Evolutionary conservation across 2,888 invertebrate genomes (phyloP), one percentile per base, ranked within the genome.

Genomic region (Tinea semifulvella): DNA sequence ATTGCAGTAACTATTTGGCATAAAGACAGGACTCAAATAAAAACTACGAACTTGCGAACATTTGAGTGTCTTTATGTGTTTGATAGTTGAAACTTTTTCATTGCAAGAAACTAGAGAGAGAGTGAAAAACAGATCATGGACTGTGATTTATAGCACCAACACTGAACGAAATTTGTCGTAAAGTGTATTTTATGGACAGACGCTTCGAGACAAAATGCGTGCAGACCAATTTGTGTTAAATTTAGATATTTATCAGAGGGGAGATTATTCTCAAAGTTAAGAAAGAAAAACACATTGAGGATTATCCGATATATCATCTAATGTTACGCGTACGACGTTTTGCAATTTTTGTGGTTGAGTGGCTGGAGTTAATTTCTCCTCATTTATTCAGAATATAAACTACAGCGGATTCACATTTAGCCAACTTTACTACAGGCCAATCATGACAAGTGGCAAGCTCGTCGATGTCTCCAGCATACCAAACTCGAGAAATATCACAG

Each of bases 141-240:
- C 25, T 27, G 48, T 64, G 68, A 71, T 73, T 70, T 72, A 73
- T 59, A 56, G 58, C 54, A 59, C 60, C 68, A 70, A 72, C 66
- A 67, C 69, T 68, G 65, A 60, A 72, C 64, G 56, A 60, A 68
- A 65, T 69, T 68, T 68, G 66, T 73, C 71, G 62, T 73, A 70
- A 73, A 70, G 49, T 54, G 50, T 50, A 49, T 48, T 68, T 71
- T 71, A 72, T 61, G 56, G 57, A 40, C 40, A 22, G 20, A 22
- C 22, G 40, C 40, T 19, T 17, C 40, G 40, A 40, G 40, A 40
- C 40, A 22, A 40, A 40, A 40, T 40, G 40, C 22, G 40, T 40
- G 35, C 16, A 11, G 40, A 40, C 40, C 40, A 40, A 40, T 40
- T 40, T 40, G 40, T 40, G 40, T 40, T 40, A 40, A 40, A 40